phyloP scores from a whole-genome alignment of 2,113 vertebrate species.

The Leptodactylus fuscus region DNA sequence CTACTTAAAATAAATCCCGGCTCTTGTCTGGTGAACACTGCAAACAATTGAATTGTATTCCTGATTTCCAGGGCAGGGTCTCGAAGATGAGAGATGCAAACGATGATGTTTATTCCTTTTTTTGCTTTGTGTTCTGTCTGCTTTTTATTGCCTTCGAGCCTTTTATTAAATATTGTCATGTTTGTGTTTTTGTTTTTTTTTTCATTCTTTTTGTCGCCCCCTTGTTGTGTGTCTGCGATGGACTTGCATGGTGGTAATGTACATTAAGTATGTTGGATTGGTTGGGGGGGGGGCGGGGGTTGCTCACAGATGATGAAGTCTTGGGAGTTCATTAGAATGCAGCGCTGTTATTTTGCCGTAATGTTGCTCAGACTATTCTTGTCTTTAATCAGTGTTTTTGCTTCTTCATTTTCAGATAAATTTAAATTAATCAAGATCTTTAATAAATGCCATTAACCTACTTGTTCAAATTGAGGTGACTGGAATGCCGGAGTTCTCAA shows the following conservation, averaged over 20 bases:
- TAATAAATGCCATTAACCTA: conserved; percentile 55
- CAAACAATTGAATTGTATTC: conserved; percentile 55
- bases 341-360: conserved; percentile 23
- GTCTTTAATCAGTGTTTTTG: conserved; percentile 58
- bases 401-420: conserved; percentile 58
- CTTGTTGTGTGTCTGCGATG: neutral
- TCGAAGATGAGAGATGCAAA: conserved; percentile 48
- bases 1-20: conserved; percentile 65
- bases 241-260: neutral
- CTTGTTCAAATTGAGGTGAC: conserved; percentile 49
- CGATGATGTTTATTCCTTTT: conserved; percentile 11
- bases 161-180: conserved; percentile 53
- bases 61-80: conserved; percentile 52
- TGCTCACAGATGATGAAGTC: conserved; percentile 26
- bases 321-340: conserved; percentile 51
- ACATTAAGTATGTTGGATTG: conserved; percentile 19
- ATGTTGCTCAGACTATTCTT: conserved; percentile 53
- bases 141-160: conserved; percentile 38
- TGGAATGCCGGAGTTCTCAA: conserved; percentile 9
- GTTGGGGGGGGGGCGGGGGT: neutral
- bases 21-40: conserved; percentile 49
- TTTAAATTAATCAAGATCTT: conserved; percentile 59
- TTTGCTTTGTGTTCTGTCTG: conserved; percentile 30
- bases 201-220: neutral
- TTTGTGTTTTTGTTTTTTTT: neutral